Evolutionary conservation across 2,113 vertebrate genomes (phyloP).

Genomic region (Baryphthengus martii): DNA sequence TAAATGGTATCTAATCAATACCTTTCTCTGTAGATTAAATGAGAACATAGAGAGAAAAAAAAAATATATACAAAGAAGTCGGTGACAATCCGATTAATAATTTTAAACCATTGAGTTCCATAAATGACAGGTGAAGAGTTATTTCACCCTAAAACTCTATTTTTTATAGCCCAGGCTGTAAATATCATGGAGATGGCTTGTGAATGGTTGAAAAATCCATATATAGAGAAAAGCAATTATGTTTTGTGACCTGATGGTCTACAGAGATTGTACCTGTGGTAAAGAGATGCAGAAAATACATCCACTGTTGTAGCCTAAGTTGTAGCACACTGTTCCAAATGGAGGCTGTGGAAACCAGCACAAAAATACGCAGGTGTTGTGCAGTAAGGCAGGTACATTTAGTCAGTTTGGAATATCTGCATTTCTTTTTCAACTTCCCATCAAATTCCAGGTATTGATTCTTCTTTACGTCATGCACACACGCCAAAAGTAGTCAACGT

Average conservation of each 20-base stretch:
- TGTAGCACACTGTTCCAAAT: not conserved
- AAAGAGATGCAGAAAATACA: not conserved
- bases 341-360: not conserved
- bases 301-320: not conserved
- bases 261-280: not conserved
- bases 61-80: not conserved
- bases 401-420: not conserved
- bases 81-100: not conserved
- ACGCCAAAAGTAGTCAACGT: not conserved
- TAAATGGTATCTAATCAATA: constrained; percentile 52
- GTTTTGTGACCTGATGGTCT: not conserved
- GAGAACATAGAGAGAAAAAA: not conserved
- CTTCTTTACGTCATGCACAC: not conserved
- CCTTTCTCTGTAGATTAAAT: constrained; percentile 38
- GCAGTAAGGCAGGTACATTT: not conserved
- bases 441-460: not conserved
- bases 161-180: not conserved
- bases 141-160: not conserved
- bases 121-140: not conserved
- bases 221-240: constrained; percentile 21
- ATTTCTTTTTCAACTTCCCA: not conserved
- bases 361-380: not conserved
- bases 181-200: constrained; percentile 5
- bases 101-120: not conserved
- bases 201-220: constrained; percentile 15